These are phyloP conservation scores for Neodon shergylaensis DNA, from an alignment of 2,113 vertebrate species.

Conservation along the genomic window DNA sequence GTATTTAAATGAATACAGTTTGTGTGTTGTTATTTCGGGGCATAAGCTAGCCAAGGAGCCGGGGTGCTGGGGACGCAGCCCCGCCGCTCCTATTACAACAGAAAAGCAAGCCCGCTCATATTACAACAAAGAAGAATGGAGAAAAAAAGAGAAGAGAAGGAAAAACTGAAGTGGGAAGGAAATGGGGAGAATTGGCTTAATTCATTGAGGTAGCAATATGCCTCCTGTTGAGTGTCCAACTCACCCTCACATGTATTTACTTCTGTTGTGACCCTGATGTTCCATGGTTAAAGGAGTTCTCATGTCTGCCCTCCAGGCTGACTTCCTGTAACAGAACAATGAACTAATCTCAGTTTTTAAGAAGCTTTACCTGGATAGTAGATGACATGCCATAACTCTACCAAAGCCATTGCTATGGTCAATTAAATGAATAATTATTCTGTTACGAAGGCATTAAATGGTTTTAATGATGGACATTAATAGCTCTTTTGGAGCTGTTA, in stretches of 20 bases:
- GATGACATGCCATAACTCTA: conserved; percentile 51
- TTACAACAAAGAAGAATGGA: too few species aligned
- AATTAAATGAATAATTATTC: conserved; percentile 73
- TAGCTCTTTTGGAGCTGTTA: conserved; percentile 55
- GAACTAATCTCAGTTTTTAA: conserved; percentile 35
- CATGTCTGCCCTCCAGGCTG: background rate
- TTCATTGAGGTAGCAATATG: background rate
- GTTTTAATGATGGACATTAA: conserved; percentile 63
- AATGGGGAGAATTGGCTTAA: background rate
- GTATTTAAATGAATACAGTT: too few species aligned
- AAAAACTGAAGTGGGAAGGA: background rate
- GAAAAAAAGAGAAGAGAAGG: background rate
- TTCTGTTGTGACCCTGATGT: background rate
- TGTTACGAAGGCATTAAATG: conserved; percentile 76
- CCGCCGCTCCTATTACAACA: too few species aligned
- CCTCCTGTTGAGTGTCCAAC: background rate
- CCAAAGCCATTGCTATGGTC: conserved; percentile 50
- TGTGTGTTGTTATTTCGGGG: too few species aligned
- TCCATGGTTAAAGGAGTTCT: conserved; percentile 18
- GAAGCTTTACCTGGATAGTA: conserved; percentile 30
- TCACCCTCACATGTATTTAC: background rate
- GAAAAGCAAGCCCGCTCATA: too few species aligned
- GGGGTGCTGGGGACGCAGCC: too few species aligned
- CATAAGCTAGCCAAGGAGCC: too few species aligned
- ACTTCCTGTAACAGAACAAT: conserved; percentile 20